Percentiles rank a stretch among this genome's conserved stretches.
These are phyloP conservation scores for Selenia dentaria DNA, from an alignment of 2,888 invertebrate genomes.

Conservation along the genomic window DNA sequence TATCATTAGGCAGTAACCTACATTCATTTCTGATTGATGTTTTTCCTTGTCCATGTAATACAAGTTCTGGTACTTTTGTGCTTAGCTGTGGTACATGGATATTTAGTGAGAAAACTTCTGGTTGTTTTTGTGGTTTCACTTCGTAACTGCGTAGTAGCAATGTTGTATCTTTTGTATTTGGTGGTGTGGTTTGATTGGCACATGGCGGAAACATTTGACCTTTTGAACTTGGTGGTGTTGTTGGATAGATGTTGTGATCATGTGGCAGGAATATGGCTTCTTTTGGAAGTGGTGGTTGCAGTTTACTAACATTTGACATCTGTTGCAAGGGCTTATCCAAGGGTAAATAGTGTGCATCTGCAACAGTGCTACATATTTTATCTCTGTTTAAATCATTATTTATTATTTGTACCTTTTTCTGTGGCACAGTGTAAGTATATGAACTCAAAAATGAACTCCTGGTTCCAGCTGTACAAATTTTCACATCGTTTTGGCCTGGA, in stretches of 20 bases:
- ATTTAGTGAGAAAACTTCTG: neutral
- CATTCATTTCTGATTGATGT: neutral
- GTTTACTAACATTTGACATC: neutral
- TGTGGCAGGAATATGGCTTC: neutral
- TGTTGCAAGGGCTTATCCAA: slow-evolving; percentile 47
- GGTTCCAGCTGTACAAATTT: slow-evolving; percentile 1
- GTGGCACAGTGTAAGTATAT: slow-evolving; percentile 11
- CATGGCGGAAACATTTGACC: neutral
- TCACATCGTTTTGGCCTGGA: slow-evolving; percentile 1
- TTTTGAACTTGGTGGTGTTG: slow-evolving; percentile 1
- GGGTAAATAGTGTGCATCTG: slow-evolving; percentile 46
- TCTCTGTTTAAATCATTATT: slow-evolving; percentile 52
- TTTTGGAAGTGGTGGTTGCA: neutral
- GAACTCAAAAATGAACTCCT: slow-evolving; percentile 15
- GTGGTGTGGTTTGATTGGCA: neutral
- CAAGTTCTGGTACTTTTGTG: neutral
- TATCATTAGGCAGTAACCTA: neutral
- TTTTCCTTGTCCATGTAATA: neutral
- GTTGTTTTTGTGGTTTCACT: neutral
- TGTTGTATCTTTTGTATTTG: slow-evolving; percentile 2
- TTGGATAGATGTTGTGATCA: neutral
- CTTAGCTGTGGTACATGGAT: neutral
- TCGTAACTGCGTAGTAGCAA: neutral
- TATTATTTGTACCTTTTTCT: slow-evolving; percentile 10
- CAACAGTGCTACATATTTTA: slow-evolving; percentile 43